Base-by-base conservation (phyloP, 2,888 invertebrate genomes). In the Lasioglossum figueresi region DNA sequence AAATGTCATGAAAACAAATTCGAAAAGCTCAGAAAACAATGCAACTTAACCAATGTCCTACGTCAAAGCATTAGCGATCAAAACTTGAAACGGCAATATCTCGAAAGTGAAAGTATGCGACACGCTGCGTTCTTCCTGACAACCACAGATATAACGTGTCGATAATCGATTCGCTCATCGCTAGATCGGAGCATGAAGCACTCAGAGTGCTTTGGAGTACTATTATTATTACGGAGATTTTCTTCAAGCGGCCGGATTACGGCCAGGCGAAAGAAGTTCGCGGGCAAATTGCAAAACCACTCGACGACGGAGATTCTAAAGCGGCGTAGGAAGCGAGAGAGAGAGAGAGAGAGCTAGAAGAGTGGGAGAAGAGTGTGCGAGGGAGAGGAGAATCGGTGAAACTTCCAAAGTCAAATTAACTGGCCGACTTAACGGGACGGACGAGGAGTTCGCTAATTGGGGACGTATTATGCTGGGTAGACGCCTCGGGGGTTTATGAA, bases 391-490 rank as follows among this genome's bases (percentile, higher is more conserved):
- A 76, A 80, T 80, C 75, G 48, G 40, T 23, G 56, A 8, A 82
- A 73, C 66, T 82, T 66, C 23, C 43, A 40, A 83, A 81, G 76
- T 81, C 59, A 37, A 83, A 76, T 83, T 76, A 82, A 82, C 82
- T 23, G 59, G 76, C 48, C 75, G 52, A 83, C 82, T 83, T 76
- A 52, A 81, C 75, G 14, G 59, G 56, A 37, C 66, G 43, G 16
- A 31, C 27, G 27, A 45, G 59, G 70, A 75, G 81, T 63, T 66
- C 31, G 66, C 66, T 83, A 83, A 82, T 83, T 83, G 66, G 43
- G 34, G 59, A 66, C 74, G 70, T 31, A 70, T 68, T 80, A 68
- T 43, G 59, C n/a, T n/a, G 43, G 59, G 23, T 45, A 52, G 76
- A 76, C 71, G 68, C 78, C 63, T 23, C 45, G 66, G 40, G 40